Evolutionary conservation across 2,888 invertebrate genomes (phyloP), one percentile per base, ranked within the genome.

Genomic region (Anthophora plumipes): DNA sequence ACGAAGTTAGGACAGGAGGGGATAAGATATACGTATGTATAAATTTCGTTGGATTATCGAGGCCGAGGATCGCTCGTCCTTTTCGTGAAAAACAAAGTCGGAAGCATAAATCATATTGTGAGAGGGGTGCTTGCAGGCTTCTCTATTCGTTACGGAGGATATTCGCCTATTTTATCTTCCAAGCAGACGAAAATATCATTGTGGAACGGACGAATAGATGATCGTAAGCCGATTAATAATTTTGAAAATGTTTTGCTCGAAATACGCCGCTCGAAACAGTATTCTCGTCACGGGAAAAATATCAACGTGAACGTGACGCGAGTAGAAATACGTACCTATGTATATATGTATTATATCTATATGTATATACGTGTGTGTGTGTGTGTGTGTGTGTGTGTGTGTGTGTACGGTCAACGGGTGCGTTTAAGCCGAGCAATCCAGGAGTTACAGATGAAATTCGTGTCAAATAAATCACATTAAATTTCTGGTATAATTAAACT

Each of bases 381-480:
- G n/a, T n/a, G n/a, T n/a, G n/a, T n/a, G n/a, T n/a, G n/a, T n/a
- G n/a, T n/a, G n/a, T n/a, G n/a, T n/a, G n/a, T n/a, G n/a, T n/a
- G n/a, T n/a, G n/a, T n/a, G n/a, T n/a, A n/a, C n/a, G n/a, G n/a
- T n/a, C n/a, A n/a, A 9, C 43, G 41, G 22, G 25, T 60, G 57
- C 25, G 54, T 66, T 66, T 41, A 20, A 59, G 22, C 60, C 57
- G 43, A 64, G 39, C 66, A 46, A 55, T 14, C 25, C 31, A 31
- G 39, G 22, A 72, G 43, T 43, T 61, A 17, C 60, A n/a, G 43
- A 63, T 20, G 79, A 60, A 70, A 70, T 72, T 50, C 31, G 6
- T 39, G 66, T 71, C 59, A 63, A 82, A 80, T 64, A 71, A 82
- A 71, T 80, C 79, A 46, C 71, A 74, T 75, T 70, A 75, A 71